These are phyloP conservation scores for Leguminivora glycinivorella DNA, from an alignment of 1,140 invertebrate genomes.

Conservation along the genomic window DNA sequence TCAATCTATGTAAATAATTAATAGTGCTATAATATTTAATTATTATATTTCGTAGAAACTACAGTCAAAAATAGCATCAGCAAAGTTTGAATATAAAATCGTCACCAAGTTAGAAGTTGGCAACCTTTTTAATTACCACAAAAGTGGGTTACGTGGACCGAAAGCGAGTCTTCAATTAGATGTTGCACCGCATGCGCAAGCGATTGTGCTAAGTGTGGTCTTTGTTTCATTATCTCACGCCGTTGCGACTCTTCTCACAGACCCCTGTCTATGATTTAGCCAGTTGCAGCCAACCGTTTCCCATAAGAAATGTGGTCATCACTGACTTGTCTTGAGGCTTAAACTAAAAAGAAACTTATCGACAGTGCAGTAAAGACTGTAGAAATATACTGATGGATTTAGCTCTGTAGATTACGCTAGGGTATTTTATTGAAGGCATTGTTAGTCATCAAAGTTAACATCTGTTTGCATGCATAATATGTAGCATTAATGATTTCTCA, in stretches of 20 bases:
- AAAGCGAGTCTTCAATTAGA: constrained; percentile 64
- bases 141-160: constrained; percentile 33
- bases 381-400: not conserved
- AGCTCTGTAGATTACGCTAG: not conserved
- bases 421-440: not conserved
- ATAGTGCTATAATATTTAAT: too few relatives aligned
- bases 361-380: not conserved
- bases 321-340: constrained; percentile 16
- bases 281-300: constrained; percentile 33
- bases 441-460: constrained; percentile 16
- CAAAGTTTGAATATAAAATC: not conserved
- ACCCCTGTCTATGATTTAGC: constrained; percentile 30
- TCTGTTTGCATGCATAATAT: constrained; percentile 18
- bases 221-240: constrained; percentile 51
- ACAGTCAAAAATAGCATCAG: not conserved
- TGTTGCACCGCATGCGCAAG: constrained; percentile 36
- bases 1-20: too few relatives aligned
- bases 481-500: constrained; percentile 17
- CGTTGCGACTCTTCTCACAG: constrained; percentile 49
- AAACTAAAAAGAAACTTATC: not conserved
- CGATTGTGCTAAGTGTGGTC: constrained; percentile 33
- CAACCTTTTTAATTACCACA: constrained; percentile 29
- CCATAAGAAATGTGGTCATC: constrained; percentile 37
- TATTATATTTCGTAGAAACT: not conserved
- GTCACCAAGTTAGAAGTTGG: not conserved